Conservation (phyloP, 2,888 invertebrate species). For the Lithophane leautieri region DNA sequence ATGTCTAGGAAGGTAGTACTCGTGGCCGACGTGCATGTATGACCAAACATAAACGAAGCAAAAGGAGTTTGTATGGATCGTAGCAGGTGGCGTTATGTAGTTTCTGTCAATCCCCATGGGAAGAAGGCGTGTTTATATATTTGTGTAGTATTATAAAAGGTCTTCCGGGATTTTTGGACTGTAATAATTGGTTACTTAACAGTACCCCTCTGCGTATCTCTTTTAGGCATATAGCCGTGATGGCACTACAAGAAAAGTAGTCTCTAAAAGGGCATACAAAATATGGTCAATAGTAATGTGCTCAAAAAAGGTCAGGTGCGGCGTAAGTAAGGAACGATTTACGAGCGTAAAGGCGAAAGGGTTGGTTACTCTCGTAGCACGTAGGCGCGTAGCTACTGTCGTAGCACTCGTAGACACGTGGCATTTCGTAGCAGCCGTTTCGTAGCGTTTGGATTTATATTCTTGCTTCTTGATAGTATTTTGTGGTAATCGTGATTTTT, state of each 20-base stretch:
- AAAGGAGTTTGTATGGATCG: background rate
- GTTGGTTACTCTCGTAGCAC: slow-evolving; percentile 43
- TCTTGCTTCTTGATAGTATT: background rate
- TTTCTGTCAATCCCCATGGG: background rate
- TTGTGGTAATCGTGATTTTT: background rate
- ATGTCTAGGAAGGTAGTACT: background rate
- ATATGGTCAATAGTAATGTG: slow-evolving; percentile 41
- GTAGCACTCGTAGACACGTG: slow-evolving; percentile 48
- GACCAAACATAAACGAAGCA: background rate
- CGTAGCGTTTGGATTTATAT: slow-evolving; percentile 9
- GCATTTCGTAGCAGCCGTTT: slow-evolving; percentile 37
- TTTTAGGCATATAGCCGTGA: background rate
- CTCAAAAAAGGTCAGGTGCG: slow-evolving; percentile 48
- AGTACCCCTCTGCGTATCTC: background rate
- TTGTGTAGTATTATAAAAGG: too few species aligned
- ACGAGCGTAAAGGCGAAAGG: slow-evolving; percentile 31
- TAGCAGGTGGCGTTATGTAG: background rate
- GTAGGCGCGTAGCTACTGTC: slow-evolving; percentile 43
- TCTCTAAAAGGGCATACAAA: slow-evolving; percentile 10
- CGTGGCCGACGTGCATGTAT: background rate
- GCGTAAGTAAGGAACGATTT: slow-evolving; percentile 48
- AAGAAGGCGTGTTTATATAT: background rate
- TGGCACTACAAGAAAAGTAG: slow-evolving; percentile 8
- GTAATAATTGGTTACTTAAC: background rate
- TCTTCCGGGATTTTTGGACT: background rate